Conservation (phyloP, 2,797 vertebrate species). For the Enoplosus armatus region DNA sequence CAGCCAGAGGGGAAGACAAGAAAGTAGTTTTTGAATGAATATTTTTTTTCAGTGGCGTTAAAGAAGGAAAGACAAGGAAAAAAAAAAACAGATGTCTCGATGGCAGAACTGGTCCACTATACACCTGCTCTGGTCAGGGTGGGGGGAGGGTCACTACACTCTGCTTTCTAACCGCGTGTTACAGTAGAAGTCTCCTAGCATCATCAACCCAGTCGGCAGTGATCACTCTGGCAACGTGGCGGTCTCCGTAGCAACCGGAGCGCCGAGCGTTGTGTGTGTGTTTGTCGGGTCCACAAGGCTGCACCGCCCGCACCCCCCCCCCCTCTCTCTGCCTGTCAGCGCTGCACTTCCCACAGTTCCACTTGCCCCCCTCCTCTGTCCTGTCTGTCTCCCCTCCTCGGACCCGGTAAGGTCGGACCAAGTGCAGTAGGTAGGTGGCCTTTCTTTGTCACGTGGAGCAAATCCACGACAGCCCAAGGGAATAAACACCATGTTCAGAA, state of each 20-base stretch:
- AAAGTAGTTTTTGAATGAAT: not conserved
- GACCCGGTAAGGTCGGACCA: conserved; percentile 83
- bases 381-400: conserved; percentile 69
- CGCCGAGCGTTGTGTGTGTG: conserved; percentile 14
- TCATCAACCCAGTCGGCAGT: conserved; percentile 52
- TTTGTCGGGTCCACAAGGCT: conserved; percentile 51
- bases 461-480: conserved; percentile 60
- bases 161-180: conserved; percentile 85
- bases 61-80: not conserved
- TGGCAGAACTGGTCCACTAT: conserved; percentile 61
- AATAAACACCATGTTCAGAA: not conserved
- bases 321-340: conserved; percentile 47
- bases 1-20: not conserved
- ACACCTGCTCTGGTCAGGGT: conserved; percentile 50
- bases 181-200: conserved; percentile 81
- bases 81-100: not conserved
- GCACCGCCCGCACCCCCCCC: conserved; percentile 15
- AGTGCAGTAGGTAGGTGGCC: conserved; percentile 83
- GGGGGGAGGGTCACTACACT: conserved; percentile 63
- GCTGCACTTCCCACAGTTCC: conserved; percentile 56
- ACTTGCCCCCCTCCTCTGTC: conserved; percentile 69
- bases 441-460: conserved; percentile 82
- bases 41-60: not conserved
- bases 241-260: conserved; percentile 76
- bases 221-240: conserved; percentile 46